Evolutionary conservation across 2,888 invertebrate species (phyloP).

Genomic region (Amblyjoppa fuscipennis): DNA sequence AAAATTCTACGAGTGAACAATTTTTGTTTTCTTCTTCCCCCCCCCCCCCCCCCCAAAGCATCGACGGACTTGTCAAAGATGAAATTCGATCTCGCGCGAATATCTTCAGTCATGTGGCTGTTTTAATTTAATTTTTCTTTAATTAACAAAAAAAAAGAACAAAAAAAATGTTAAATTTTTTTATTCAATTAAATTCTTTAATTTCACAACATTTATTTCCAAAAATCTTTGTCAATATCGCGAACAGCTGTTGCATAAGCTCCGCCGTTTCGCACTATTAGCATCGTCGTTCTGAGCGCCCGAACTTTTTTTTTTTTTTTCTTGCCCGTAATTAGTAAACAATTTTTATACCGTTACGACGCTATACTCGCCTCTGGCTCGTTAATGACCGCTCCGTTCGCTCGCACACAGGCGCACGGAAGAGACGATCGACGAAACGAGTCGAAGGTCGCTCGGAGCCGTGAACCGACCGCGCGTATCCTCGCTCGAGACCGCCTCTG

Average conservation of each 20-base stretch:
- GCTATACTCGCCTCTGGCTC: background rate
- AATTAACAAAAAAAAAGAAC: too few species aligned
- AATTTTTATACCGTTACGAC: background rate
- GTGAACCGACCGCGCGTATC: background rate
- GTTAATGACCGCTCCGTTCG: background rate
- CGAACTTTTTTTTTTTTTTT: background rate
- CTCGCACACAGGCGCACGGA: background rate
- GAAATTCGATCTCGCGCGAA: background rate
- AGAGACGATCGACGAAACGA: conserved; percentile 4
- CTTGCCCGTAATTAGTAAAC: background rate
- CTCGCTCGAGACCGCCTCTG: background rate
- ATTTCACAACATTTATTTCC: background rate
- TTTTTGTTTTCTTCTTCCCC: too few species aligned
- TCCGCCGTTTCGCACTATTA: background rate
- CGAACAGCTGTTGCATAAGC: background rate
- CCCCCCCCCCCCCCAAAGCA: too few species aligned
- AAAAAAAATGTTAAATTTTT: too few species aligned
- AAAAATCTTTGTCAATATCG: background rate
- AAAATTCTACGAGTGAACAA: too few species aligned
- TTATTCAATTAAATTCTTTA: background rate
- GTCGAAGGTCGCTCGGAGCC: conserved; percentile 12
- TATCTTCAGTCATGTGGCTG: background rate
- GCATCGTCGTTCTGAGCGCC: background rate
- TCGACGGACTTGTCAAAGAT: too few species aligned
- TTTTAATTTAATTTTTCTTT: too few species aligned